These are phyloP conservation scores for Bos javanicus DNA, from an alignment of 2,113 vertebrate genomes.

Conservation along the genomic window DNA sequence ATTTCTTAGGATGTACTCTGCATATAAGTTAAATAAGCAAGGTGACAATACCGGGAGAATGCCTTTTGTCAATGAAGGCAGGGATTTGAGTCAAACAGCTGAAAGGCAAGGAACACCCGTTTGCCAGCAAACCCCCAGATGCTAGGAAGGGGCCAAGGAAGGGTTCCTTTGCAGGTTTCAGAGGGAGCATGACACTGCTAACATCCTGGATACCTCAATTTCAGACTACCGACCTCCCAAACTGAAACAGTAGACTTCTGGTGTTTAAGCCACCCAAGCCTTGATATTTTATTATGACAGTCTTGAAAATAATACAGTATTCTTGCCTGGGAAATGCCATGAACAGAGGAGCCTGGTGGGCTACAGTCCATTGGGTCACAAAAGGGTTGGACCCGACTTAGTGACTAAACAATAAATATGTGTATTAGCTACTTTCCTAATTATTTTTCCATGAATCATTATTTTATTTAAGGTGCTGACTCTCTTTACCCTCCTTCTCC, in stretches of 20 bases:
- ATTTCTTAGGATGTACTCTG: not conserved
- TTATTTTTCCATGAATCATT: not conserved
- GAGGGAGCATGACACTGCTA: not conserved
- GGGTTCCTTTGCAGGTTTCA: not conserved
- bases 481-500: not conserved
- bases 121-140: not conserved
- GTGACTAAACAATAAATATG: not conserved
- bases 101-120: not conserved
- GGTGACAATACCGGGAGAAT: not conserved
- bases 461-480: not conserved
- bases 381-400: not conserved
- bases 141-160: not conserved
- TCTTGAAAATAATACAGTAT: not conserved
- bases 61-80: not conserved
- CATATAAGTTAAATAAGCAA: not conserved
- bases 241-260: not conserved
- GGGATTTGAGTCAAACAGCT: not conserved
- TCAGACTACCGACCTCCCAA: not conserved
- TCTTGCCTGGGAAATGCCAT: not conserved
- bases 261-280: not conserved
- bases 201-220: not conserved
- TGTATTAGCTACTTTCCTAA: not conserved
- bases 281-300: not conserved
- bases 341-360: not conserved
- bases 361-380: no score